Conservation (phyloP, 2,888 invertebrate genomes). For the Drosophila paranaensis region DNA sequence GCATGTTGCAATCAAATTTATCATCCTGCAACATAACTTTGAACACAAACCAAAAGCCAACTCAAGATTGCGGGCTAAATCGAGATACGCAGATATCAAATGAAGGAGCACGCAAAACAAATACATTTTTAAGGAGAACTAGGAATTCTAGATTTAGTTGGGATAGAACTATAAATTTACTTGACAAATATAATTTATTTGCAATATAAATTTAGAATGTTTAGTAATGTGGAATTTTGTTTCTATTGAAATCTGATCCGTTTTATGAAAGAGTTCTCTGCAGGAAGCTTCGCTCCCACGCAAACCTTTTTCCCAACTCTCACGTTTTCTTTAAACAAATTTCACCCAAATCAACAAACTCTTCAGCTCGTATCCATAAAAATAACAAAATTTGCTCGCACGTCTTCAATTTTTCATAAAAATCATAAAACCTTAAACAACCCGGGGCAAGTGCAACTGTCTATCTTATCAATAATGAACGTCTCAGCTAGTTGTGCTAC, state of each 20-base stretch:
- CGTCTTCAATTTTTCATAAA: neutral
- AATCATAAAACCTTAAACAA: neutral
- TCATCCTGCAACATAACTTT: constrained; percentile 34
- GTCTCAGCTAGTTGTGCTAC: neutral
- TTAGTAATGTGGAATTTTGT: no score
- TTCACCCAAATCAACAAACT: neutral
- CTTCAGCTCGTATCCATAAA: neutral
- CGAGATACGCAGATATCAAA: constrained; percentile 14
- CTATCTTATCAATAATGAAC: constrained; percentile 38
- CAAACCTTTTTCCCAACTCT: neutral
- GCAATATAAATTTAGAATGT: neutral
- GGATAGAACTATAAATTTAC: neutral
- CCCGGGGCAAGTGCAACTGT: constrained; percentile 5
- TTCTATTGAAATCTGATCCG: no score
- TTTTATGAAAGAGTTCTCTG: no score
- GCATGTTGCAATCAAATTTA: constrained; percentile 69
- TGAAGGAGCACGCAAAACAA: constrained; percentile 15
- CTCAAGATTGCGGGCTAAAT: constrained; percentile 28
- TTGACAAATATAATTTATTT: no score
- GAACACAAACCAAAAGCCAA: constrained; percentile 8
- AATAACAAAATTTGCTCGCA: neutral
- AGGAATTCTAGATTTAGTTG: neutral
- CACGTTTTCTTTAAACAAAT: neutral
- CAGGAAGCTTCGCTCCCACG: neutral
- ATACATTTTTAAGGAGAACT: neutral